phyloP scores from a whole-genome alignment of 2,888 invertebrate genomes.

The Himalopsyche kuldschensis region DNA sequence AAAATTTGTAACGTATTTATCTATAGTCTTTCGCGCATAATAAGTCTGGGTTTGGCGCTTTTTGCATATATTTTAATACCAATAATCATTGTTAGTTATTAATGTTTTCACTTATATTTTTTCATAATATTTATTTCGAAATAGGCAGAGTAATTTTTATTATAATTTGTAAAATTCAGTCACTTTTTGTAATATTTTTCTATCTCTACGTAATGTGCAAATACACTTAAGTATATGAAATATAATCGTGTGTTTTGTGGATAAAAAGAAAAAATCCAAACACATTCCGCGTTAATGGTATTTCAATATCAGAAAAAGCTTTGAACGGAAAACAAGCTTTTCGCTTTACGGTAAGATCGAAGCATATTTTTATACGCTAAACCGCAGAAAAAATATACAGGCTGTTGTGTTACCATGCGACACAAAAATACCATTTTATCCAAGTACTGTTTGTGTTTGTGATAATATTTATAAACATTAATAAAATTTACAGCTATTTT shows the following conservation, averaged over 20 bases:
- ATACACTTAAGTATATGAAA: neutral
- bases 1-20: too few species aligned
- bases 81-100: too few species aligned
- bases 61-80: too few species aligned
- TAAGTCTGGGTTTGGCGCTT: too few species aligned
- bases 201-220: neutral
- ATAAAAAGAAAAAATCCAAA: neutral
- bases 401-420: neutral
- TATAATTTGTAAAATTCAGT: too few species aligned
- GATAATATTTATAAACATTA: too few species aligned
- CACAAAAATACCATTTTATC: neutral
- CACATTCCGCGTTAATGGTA: conserved; percentile 1
- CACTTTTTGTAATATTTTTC: too few species aligned
- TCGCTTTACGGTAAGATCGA: conserved; percentile 22
- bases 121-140: too few species aligned
- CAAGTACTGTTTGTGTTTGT: neutral
- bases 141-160: too few species aligned
- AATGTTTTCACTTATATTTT: too few species aligned
- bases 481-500: too few species aligned
- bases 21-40: too few species aligned
- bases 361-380: conserved; percentile 9
- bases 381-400: conserved; percentile 11
- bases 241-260: neutral
- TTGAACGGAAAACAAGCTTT: conserved; percentile 28
- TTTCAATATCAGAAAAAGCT: conserved; percentile 24